Conservation (phyloP, 2,797 vertebrate species). For the Bucorvus abyssinicus region DNA sequence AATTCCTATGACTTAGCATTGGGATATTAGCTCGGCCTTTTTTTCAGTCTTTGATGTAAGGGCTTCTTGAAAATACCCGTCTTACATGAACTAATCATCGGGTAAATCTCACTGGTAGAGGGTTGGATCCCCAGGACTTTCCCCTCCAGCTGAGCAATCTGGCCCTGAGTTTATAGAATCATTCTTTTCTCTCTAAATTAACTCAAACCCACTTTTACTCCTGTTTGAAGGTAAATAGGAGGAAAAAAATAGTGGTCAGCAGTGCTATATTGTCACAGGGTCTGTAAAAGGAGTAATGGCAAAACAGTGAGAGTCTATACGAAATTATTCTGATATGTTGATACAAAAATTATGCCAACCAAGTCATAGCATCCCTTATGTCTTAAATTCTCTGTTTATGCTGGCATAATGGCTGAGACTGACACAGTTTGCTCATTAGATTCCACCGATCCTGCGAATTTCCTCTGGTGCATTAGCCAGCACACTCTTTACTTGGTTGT, state of each 20-base stretch:
- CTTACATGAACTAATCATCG: not conserved
- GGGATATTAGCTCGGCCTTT: not conserved
- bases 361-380: too few relatives aligned
- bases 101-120: not conserved
- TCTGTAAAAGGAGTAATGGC: not conserved
- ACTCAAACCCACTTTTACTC: not conserved
- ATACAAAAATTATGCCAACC: not conserved
- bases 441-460: not conserved
- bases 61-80: not conserved
- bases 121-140: fast-evolving
- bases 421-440: not conserved
- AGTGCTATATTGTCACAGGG: not conserved
- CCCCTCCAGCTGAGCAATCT: not conserved
- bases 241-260: not conserved
- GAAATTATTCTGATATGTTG: not conserved
- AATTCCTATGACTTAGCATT: not conserved
- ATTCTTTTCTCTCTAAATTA: not conserved
- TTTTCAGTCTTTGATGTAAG: not conserved
- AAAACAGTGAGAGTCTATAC: not conserved
- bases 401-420: not conserved
- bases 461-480: not conserved
- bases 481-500: fast-evolving
- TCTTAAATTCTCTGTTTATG: too few relatives aligned
- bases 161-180: not conserved
- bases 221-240: not conserved